phyloP scores from a whole-genome alignment of 2,888 invertebrate genomes.

The Calephelis perditalis region DNA sequence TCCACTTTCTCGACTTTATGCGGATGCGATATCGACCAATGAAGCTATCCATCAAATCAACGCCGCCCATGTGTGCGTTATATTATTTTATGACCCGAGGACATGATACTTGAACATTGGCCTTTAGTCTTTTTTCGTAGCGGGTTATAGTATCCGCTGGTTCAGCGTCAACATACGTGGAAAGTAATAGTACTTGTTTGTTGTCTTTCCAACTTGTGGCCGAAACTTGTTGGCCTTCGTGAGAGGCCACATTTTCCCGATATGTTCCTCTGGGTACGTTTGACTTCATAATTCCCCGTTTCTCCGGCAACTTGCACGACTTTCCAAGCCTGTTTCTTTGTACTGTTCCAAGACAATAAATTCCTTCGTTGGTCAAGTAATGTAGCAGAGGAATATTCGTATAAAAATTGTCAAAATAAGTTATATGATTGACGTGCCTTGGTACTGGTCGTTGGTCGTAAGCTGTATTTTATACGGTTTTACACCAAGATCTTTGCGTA shows the following conservation, averaged over 20 bases:
- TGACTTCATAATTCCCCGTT: constrained; percentile 35
- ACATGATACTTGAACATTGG: constrained; percentile 37
- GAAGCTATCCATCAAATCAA: constrained; percentile 38
- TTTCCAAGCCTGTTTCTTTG: constrained; percentile 39
- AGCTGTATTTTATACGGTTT: too few relatives aligned
- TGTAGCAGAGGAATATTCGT: constrained; percentile 37
- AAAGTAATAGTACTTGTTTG: constrained; percentile 38
- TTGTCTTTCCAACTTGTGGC: constrained; percentile 40
- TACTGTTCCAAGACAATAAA: constrained; percentile 40
- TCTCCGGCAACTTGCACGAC: constrained; percentile 37
- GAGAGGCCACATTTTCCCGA: constrained; percentile 37
- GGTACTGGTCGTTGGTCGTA: constrained; percentile 30
- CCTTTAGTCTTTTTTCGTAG: constrained; percentile 39
- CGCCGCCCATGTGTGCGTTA: constrained; percentile 34
- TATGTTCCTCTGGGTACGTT: constrained; percentile 37
- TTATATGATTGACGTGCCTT: constrained; percentile 31
- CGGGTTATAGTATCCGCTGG: constrained; percentile 34
- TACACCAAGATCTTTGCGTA: too few relatives aligned
- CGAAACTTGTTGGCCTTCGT: constrained; percentile 34
- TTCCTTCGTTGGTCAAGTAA: constrained; percentile 37
- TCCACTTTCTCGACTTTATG: constrained; percentile 39
- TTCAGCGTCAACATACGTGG: constrained; percentile 41
- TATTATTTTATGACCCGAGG: constrained; percentile 36
- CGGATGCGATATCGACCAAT: constrained; percentile 37
- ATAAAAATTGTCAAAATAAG: constrained; percentile 41